These are phyloP conservation scores for Burhinus oedicnemus DNA, from an alignment of 2,113 vertebrate species.

Conservation along the genomic window DNA sequence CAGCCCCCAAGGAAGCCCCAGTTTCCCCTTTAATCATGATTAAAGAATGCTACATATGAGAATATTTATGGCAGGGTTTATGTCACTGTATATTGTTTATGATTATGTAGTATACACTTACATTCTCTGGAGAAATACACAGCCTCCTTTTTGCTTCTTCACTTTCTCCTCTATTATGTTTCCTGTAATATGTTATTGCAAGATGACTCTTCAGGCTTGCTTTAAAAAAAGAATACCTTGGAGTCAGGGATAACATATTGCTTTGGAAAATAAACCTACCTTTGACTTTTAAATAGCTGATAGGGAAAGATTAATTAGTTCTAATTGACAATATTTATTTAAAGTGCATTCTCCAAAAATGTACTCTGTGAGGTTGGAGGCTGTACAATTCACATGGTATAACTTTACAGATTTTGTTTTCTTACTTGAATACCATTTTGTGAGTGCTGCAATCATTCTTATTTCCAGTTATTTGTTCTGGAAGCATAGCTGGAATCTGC, in stretches of 20 bases:
- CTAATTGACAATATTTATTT: conserved; percentile 28
- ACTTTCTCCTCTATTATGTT: neutral
- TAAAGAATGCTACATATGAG: neutral
- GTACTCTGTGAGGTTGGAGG: neutral
- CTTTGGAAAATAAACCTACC: neutral
- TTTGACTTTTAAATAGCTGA: conserved; percentile 11
- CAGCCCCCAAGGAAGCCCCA: neutral
- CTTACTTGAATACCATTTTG: neutral
- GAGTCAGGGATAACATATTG: neutral
- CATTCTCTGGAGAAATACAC: conserved; percentile 36
- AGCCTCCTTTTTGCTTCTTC: neutral
- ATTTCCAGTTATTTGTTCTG: neutral
- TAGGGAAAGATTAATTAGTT: conserved; percentile 20
- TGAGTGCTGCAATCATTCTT: neutral
- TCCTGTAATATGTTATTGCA: neutral
- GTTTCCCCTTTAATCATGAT: neutral
- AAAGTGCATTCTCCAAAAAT: neutral
- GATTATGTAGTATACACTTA: neutral
- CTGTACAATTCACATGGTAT: neutral
- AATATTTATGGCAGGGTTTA: neutral
- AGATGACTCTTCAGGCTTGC: neutral
- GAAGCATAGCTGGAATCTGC: neutral
- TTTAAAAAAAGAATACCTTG: neutral
- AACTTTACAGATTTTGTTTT: conserved; percentile 2
- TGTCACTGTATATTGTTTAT: neutral